Conservation (phyloP, 1,140 invertebrate species). For the Cydia strobilella region DNA sequence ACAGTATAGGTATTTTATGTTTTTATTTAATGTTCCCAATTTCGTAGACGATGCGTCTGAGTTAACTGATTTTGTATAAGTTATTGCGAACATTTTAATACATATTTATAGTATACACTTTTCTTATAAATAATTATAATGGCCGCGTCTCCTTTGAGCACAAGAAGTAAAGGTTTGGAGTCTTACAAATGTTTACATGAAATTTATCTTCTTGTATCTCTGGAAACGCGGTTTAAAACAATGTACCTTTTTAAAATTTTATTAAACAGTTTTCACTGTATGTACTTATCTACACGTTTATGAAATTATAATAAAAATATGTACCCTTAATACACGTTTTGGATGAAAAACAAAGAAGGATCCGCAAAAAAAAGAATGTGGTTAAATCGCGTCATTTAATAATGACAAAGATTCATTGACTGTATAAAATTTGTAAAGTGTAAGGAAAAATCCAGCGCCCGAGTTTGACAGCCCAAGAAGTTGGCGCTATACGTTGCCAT, state of each 20-base stretch:
- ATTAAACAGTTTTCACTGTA: slow-evolving; percentile 22
- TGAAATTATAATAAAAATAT: background rate
- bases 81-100: background rate
- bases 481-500: no score
- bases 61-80: background rate
- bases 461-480: no score
- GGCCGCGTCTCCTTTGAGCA: background rate
- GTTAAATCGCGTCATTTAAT: no score
- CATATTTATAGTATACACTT: background rate
- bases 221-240: background rate
- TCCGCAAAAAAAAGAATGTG: no score
- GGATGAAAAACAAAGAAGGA: no score
- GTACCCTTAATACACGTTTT: background rate
- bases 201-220: background rate
- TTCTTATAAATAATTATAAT: background rate
- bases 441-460: no score
- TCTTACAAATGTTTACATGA: background rate
- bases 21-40: background rate
- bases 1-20: background rate
- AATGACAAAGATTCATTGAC: no score
- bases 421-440: no score
- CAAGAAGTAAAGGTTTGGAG: background rate
- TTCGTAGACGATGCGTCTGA: background rate
- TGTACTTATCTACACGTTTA: slow-evolving; percentile 11
- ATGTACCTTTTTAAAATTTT: slow-evolving; percentile 16